Evolutionary conservation across 1,140 invertebrate species (phyloP), one percentile per base, ranked within the genome.

Genomic region (Saccostrea glomerata): DNA sequence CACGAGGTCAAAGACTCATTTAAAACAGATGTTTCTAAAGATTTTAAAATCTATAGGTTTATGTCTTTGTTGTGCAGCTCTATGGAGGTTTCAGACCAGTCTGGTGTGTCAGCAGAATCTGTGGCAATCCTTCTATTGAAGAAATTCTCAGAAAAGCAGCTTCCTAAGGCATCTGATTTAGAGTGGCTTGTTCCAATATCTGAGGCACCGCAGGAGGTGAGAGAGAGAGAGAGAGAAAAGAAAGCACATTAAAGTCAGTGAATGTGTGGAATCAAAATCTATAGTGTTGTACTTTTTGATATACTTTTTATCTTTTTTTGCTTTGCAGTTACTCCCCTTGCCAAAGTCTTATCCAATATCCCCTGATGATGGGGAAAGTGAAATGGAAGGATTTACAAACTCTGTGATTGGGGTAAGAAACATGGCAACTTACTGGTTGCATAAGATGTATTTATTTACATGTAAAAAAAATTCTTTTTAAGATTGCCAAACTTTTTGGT

Each of bases 131-230:
- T 97, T 55, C 93, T 98, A 2, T 96, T 98, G 63, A 97, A 96
- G 87, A 96, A 96, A 91, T 98, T 98, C 93, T 97, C 96, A 88
- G 97, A 97, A 88, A 97, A 97, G 90, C 97, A 97, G 88, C 94
- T 98, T 77, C 97, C 97, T 0, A 96, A 97, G 89, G 97, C 97
- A 20, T 97, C 97, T 5, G 97, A 98, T 85, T 94, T 98, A n/a
- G 96, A 97, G 87, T 98, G 97, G 97, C 94, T 98, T 5, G 97
- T 98, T 0, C 97, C 97, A 0, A 97, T 98, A 93, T 94, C 96
- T 91, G 97, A 98, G 93, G 97, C 96, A 4, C 97, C 97, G 15
- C 97, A 98, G 94, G 96, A 91, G 63, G 96, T 96, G 30, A 36
- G 30, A 36, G 30, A 36, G 30, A 36, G 30, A 36, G 30, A 36